Evolutionary conservation across 2,888 invertebrate genomes (phyloP).

Genomic region (Plusia festucae): DNA sequence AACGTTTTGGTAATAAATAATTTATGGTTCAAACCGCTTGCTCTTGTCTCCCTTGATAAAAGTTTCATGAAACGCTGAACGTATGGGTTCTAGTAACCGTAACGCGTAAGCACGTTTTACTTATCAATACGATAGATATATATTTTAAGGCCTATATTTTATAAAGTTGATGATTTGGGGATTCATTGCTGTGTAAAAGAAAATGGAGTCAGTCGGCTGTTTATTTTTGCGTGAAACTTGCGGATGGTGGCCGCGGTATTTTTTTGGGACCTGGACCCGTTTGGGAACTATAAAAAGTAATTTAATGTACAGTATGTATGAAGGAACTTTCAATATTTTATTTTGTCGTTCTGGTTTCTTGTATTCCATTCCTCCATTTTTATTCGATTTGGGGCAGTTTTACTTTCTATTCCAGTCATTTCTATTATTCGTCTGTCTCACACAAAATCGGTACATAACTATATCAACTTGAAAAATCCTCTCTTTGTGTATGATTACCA

Average conservation of each 20-base stretch:
- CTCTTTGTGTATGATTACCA: background rate
- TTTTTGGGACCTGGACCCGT: background rate
- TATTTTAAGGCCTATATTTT: conserved; percentile 49
- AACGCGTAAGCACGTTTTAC: conserved; percentile 58
- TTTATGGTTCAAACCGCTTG: conserved; percentile 60
- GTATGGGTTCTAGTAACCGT: conserved; percentile 59
- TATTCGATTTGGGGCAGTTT: background rate
- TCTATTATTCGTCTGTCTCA: background rate
- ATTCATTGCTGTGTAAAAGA: conserved; percentile 47
- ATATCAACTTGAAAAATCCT: background rate
- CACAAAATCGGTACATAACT: background rate
- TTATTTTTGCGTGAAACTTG: conserved; percentile 14
- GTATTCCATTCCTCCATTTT: background rate
- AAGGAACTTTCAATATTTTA: background rate
- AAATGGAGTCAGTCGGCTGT: conserved; percentile 31
- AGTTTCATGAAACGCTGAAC: conserved; percentile 64
- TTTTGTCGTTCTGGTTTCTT: background rate
- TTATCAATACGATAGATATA: conserved; percentile 55
- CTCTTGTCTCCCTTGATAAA: conserved; percentile 62
- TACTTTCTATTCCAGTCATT: background rate
- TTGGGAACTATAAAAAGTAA: background rate
- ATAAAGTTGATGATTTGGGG: conserved; percentile 52
- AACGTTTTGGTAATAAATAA: conserved; percentile 67
- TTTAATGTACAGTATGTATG: background rate
- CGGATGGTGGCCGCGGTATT: background rate